Base-by-base conservation (phyloP, 2,888 invertebrate genomes). In the Cheiracanthium punctorium region DNA sequence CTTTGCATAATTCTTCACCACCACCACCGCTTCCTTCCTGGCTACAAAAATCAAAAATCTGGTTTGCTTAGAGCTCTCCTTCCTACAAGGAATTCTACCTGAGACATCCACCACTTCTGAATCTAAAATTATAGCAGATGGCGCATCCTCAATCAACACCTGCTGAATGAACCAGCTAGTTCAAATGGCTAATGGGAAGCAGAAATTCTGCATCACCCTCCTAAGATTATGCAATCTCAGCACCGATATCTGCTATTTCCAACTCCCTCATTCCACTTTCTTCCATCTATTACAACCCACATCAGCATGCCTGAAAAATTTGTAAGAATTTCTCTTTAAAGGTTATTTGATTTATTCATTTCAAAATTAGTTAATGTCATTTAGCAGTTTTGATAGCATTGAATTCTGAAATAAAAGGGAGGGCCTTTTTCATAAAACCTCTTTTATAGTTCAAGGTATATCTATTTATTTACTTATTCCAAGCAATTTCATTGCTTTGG, bases 241-340 rank as follows among this genome's bases (percentile, higher is more conserved):
- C 77, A 64, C 65, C 12, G 24, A 24, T 58, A 24, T 58, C 80
- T 70, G 67, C 81, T 81, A 73, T 70, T 76, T 71, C 67, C 74
- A 58, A 17, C 75, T 75, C 58, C 85, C 73, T 70, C 80, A 79
- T 73, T 73, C 33, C 32, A 48, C 79, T 30, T 17, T 80, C 73
- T 71, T 58, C 72, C 82, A 82, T 71, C 82, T 70, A 43, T 82
- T 72, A 82, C 82, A 82, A 33, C 71, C 64, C 82, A 43, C 70
- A 64, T 72, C 82, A 71, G 65, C 82, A 64, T 71, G 71, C 71
- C 75, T 24, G 76, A 28, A 67, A 64, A 67, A 41, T 67, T 76
- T 41, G 72, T 72, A 72, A 72, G 72, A 72, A 29, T 70, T 24
- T 67, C 28, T 37, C 65, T 70, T 64, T 64, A 76, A 82, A 82